Conservation (phyloP, 2,888 invertebrate species). For the Nomada goodeniana region DNA sequence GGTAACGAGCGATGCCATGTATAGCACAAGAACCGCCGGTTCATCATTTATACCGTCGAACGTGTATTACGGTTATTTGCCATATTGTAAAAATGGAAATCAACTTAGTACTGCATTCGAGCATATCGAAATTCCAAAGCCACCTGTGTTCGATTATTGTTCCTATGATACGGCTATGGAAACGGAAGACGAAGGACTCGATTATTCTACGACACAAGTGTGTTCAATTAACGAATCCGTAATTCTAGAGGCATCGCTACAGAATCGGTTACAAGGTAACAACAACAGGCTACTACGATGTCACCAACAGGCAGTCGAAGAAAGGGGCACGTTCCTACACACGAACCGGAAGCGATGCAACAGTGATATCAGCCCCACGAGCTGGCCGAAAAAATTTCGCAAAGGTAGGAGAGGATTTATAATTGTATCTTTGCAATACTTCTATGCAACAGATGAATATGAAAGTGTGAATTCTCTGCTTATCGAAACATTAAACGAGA, state of each 20-base stretch:
- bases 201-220: constrained; percentile 65
- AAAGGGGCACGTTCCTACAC: constrained; percentile 57
- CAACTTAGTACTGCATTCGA: constrained; percentile 26
- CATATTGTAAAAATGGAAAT: constrained; percentile 68
- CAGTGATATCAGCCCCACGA: constrained; percentile 64
- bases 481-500: constrained; percentile 6
- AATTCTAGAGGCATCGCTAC: constrained; percentile 75
- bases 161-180: constrained; percentile 71
- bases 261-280: constrained; percentile 26
- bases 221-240: constrained; percentile 79
- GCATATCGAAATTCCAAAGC: constrained; percentile 24
- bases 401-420: constrained; percentile 74
- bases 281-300: constrained; percentile 27
- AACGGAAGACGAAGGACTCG: constrained; percentile 74
- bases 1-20: constrained; percentile 71
- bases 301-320: constrained; percentile 38
- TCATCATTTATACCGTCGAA: constrained; percentile 76
- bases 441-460: not conserved
- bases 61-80: constrained; percentile 80
- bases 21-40: constrained; percentile 64
- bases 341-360: constrained; percentile 76
- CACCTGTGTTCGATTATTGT: constrained; percentile 20
- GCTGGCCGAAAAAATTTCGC: constrained; percentile 72
- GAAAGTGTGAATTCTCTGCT: constrained; percentile 14
- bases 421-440: constrained; percentile 7